Percentiles rank a stretch among this genome's conserved stretches.
Conservation (phyloP, 2,113 vertebrate genomes). For the Callorhinus ursinus region DNA sequence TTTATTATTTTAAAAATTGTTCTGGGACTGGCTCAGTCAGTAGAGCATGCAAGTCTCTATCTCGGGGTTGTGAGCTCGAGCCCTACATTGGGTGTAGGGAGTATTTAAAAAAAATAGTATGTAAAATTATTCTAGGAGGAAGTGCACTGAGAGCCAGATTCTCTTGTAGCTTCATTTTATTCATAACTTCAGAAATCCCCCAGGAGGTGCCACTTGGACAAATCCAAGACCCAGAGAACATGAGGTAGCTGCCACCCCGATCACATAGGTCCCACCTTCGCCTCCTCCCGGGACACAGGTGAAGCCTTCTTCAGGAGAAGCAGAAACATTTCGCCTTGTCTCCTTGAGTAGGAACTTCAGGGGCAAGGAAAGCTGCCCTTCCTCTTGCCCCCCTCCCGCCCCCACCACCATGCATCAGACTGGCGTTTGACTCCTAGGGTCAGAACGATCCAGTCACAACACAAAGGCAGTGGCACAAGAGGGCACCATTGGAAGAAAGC, state of each 20-base stretch:
- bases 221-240: not conserved
- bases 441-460: not conserved
- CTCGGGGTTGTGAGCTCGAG: not conserved
- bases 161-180: slow-evolving; percentile 30
- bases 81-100: not conserved
- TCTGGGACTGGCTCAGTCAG: not conserved
- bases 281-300: not conserved
- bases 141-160: not conserved
- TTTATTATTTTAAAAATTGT: slow-evolving; percentile 4
- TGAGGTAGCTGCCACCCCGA: not conserved
- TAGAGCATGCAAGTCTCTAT: not conserved
- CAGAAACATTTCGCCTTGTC: not conserved
- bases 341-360: not conserved
- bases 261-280: not conserved
- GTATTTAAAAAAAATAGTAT: not conserved
- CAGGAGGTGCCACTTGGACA: not conserved
- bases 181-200: not conserved
- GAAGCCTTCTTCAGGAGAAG: not conserved
- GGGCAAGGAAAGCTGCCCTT: not conserved
- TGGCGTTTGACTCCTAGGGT: not conserved
- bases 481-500: not conserved
- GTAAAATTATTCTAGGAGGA: slow-evolving; percentile 36
- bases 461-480: not conserved
- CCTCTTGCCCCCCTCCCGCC: no score
- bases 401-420: not conserved